A percentile compares a stretch with the other conserved stretches of the same genome.
These are phyloP conservation scores for Acleris holmiana DNA, from an alignment of 2,888 invertebrate genomes.

Conservation along the genomic window DNA sequence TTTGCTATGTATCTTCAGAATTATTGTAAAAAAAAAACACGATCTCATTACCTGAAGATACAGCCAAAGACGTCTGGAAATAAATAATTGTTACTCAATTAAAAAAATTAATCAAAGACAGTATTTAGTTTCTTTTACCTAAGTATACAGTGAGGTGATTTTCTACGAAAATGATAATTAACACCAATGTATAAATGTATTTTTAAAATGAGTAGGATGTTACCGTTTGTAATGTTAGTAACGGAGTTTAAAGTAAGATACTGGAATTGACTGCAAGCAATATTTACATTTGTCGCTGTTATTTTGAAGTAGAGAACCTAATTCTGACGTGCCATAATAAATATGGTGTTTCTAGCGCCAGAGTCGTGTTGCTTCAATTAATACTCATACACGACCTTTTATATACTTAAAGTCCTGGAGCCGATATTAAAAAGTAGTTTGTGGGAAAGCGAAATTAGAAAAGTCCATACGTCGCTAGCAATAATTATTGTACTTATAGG, in stretches of 20 bases:
- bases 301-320: constrained; percentile 47
- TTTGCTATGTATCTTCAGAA: constrained; percentile 37
- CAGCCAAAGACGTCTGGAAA: constrained; percentile 51
- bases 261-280: constrained; percentile 68
- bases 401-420: no score
- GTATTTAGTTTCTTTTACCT: neutral
- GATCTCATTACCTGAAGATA: constrained; percentile 60
- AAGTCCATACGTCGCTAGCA: constrained; percentile 51
- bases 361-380: constrained; percentile 7
- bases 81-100: constrained; percentile 25
- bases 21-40: constrained; percentile 41
- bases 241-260: constrained; percentile 39
- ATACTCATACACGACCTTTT: constrained; percentile 10
- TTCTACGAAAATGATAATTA: constrained; percentile 2
- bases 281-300: constrained; percentile 50
- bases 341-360: constrained; percentile 60
- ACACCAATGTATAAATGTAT: neutral
- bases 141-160: constrained; percentile 3
- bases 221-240: neutral
- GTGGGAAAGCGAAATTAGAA: neutral
- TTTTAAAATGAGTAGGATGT: neutral
- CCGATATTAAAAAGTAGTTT: no score
- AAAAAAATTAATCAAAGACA: constrained; percentile 1
- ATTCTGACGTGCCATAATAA: constrained; percentile 68
- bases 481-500: constrained; percentile 63